phyloP scores from a whole-genome alignment of 2,888 invertebrate species.

The Himalopsyche tibetana region DNA sequence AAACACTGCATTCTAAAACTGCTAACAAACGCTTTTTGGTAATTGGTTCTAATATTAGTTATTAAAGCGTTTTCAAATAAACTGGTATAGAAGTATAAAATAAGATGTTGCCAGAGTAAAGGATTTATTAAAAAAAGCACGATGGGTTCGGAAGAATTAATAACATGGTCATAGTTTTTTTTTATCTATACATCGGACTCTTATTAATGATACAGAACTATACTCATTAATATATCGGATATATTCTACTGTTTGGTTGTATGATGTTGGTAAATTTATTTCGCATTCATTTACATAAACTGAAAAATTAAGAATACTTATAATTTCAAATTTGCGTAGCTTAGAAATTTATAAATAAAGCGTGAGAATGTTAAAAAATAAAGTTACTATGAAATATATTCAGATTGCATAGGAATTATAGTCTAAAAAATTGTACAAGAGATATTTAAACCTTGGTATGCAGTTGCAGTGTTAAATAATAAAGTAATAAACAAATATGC shows the following conservation, averaged over 20 bases:
- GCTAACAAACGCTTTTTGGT: too few relatives aligned
- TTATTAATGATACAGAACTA: too few relatives aligned
- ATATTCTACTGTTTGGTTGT: background rate
- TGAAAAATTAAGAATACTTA: background rate
- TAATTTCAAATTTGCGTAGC: background rate
- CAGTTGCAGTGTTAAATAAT: slow-evolving; percentile 18
- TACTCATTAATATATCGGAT: too few relatives aligned
- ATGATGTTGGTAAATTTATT: background rate
- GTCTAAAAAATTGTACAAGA: slow-evolving; percentile 1
- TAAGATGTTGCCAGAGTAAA: too few relatives aligned
- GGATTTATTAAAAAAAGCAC: too few relatives aligned
- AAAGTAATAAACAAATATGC: background rate
- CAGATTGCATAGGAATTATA: background rate
- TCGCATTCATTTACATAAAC: slow-evolving; percentile 27
- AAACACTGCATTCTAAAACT: too few relatives aligned
- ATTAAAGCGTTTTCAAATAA: too few relatives aligned
- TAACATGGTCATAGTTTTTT: too few relatives aligned
- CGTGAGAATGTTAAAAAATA: background rate
- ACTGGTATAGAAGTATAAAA: too few relatives aligned
- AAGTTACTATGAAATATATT: slow-evolving; percentile 4
- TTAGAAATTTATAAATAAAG: background rate
- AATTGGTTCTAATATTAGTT: too few relatives aligned
- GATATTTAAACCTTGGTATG: background rate
- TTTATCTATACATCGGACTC: too few relatives aligned
- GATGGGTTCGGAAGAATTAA: too few relatives aligned